phyloP scores from a whole-genome alignment of 2,113 vertebrate species.

The Xerus inauris region DNA sequence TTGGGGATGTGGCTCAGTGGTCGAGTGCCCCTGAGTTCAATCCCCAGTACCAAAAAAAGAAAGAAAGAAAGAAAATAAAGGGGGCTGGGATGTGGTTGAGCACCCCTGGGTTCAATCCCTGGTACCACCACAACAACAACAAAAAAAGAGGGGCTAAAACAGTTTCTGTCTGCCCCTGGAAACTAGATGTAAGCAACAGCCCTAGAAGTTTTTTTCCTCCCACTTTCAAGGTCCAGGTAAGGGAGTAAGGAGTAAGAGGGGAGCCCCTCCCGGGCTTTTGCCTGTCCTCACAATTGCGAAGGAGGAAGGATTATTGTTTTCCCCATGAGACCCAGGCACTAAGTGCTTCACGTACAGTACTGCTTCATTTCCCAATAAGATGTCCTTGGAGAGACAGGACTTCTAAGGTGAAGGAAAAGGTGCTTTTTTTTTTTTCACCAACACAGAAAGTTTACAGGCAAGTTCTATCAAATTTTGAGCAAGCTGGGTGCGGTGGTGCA shows the following conservation, averaged over 20 bases:
- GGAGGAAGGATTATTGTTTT: neutral
- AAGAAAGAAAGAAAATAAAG: too few species aligned
- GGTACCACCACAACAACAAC: too few species aligned
- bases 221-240: neutral
- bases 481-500: too few species aligned
- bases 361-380: slow-evolving; percentile 7
- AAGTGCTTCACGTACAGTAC: neutral
- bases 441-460: neutral
- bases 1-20: too few species aligned
- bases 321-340: neutral
- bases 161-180: neutral
- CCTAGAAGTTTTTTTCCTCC: neutral
- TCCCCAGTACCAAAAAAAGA: too few species aligned
- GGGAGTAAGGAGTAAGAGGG: neutral
- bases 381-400: neutral
- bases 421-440: neutral
- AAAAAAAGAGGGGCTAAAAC: neutral
- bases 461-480: slow-evolving; percentile 21
- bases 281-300: too few species aligned
- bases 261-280: too few species aligned
- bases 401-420: neutral
- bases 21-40: too few species aligned
- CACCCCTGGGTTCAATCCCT: too few species aligned
- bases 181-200: neutral
- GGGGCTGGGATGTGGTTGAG: too few species aligned